Percentiles rank a stretch among this genome's conserved stretches.
Evolutionary conservation across 2,113 vertebrate species (phyloP).

Genomic region (Stigmatopora nigra): DNA sequence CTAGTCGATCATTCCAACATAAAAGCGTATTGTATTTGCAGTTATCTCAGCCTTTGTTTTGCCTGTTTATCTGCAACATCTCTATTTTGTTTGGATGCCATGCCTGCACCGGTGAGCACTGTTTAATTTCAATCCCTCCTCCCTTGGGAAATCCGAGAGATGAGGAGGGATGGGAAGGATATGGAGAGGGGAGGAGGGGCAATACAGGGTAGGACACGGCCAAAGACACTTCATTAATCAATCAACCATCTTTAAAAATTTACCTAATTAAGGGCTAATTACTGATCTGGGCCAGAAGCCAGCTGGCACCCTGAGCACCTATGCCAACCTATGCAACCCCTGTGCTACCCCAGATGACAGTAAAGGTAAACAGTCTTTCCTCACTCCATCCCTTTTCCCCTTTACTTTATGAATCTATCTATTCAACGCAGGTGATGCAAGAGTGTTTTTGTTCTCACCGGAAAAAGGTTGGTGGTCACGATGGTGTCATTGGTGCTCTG

Average conservation of each 20-base stretch:
- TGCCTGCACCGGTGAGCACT: conserved; percentile 59
- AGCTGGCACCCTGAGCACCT: conserved; percentile 47
- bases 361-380: conserved; percentile 55
- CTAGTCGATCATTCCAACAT: conserved; percentile 43
- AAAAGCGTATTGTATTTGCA: conserved; percentile 28
- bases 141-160: conserved; percentile 22
- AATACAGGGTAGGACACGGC: conserved; percentile 43
- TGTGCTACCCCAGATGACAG: conserved; percentile 48
- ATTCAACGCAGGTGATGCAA: not conserved
- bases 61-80: conserved; percentile 28
- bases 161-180: conserved; percentile 3
- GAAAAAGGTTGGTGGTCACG: conserved; percentile 34
- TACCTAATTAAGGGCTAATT: conserved; percentile 67
- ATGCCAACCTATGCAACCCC: conserved; percentile 48
- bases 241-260: conserved; percentile 67
- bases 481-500: conserved; percentile 32
- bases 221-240: conserved; percentile 70
- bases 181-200: not conserved
- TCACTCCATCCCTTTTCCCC: conserved; percentile 14
- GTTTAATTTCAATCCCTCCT: conserved; percentile 47
- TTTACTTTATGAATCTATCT: conserved; percentile 35
- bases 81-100: conserved; percentile 50
- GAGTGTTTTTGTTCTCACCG: conserved; percentile 45
- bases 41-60: conserved; percentile 31
- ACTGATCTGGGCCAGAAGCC: conserved; percentile 56